Percentiles rank a stretch among this genome's conserved stretches.
Evolutionary conservation across 2,113 vertebrate species (phyloP).

Genomic region (Bettongia penicillata): DNA sequence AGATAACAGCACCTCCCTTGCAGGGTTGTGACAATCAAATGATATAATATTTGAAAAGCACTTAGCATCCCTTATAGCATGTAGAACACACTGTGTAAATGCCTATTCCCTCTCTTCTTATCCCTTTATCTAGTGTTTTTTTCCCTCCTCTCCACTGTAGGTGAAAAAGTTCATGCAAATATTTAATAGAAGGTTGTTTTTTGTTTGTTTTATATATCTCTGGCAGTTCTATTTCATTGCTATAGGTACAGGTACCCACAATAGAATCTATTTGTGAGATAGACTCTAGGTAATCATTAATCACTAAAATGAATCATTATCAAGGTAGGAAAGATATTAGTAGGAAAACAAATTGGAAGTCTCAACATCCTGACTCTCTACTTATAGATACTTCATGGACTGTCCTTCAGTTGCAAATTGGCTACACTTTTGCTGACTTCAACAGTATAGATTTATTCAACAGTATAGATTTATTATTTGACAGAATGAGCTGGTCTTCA

Average conservation of each 20-base stretch:
- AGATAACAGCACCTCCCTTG: not conserved
- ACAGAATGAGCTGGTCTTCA: not conserved
- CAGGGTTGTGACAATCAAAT: too few species aligned
- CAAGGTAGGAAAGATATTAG: conserved; percentile 13
- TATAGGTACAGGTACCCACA: conserved; percentile 46
- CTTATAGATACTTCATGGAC: not conserved
- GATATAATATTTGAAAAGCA: too few species aligned
- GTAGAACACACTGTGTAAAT: not conserved
- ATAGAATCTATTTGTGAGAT: conserved; percentile 48
- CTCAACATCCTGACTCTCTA: not conserved
- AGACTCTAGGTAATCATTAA: conserved; percentile 41
- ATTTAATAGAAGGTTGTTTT: not conserved
- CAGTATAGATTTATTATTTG: not conserved
- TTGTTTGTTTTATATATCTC: not conserved
- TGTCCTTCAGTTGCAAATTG: not conserved
- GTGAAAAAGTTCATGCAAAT: not conserved
- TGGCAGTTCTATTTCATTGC: not conserved
- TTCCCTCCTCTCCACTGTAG: not conserved
- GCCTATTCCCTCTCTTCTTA: not conserved
- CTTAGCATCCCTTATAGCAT: not conserved
- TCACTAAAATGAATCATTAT: conserved; percentile 58
- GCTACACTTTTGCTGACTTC: not conserved
- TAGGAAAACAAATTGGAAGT: conserved; percentile 15
- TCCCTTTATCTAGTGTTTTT: not conserved
- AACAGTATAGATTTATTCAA: not conserved